phyloP scores from a whole-genome alignment of 2,113 vertebrate genomes.

The Nicator chloris region DNA sequence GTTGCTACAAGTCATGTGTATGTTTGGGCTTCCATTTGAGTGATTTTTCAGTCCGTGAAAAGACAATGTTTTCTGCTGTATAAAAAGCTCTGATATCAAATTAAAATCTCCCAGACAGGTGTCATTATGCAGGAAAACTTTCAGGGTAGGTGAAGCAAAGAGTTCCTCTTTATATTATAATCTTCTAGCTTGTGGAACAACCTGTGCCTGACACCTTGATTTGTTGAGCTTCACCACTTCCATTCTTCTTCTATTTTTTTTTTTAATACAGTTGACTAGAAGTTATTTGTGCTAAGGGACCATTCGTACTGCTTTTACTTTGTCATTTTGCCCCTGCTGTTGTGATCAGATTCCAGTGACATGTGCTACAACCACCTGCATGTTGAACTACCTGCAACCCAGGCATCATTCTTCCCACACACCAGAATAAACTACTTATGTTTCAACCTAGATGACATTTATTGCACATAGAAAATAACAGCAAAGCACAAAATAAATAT shows the following conservation, averaged over 20 bases:
- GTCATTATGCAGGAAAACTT: constrained; percentile 15
- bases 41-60: constrained; percentile 14
- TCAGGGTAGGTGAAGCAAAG: constrained; percentile 24
- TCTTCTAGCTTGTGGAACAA: constrained; percentile 15
- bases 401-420: neutral
- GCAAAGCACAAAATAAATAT: neutral
- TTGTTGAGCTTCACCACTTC: constrained; percentile 8
- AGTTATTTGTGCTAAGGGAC: constrained; percentile 10
- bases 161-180: constrained; percentile 27
- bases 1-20: neutral
- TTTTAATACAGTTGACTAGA: neutral
- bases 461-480: constrained; percentile 7
- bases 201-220: neutral
- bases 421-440: neutral
- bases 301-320: neutral
- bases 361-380: neutral
- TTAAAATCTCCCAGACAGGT: constrained; percentile 21
- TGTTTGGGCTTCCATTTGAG: neutral
- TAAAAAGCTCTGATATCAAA: constrained; percentile 1
- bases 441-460: constrained; percentile 10
- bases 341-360: neutral
- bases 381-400: neutral
- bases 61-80: neutral
- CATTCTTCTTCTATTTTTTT: neutral
- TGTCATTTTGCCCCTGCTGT: constrained; percentile 5